phyloP scores from a whole-genome alignment of 2,113 vertebrate species.

The Meleagris gallopavo region DNA sequence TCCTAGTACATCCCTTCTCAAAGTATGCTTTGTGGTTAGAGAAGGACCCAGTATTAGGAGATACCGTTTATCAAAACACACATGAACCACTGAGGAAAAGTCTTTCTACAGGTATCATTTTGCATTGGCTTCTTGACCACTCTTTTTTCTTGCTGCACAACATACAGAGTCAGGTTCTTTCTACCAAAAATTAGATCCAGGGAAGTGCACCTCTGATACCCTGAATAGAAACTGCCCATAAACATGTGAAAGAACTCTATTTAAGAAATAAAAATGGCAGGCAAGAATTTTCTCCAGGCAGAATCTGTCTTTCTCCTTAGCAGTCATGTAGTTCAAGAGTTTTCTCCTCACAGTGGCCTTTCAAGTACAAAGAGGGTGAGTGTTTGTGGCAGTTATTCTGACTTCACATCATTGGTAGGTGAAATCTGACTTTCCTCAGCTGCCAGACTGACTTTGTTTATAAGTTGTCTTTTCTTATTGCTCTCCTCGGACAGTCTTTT shows the following conservation, averaged over 20 bases:
- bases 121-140: background rate
- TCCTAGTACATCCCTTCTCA: background rate
- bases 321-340: background rate
- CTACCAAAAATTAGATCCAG: background rate
- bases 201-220: background rate
- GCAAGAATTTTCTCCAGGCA: background rate
- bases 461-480: background rate
- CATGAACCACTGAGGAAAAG: no score
- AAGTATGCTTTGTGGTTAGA: background rate
- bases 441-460: background rate
- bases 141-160: background rate
- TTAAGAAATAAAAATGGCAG: background rate
- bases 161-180: background rate
- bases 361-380: background rate
- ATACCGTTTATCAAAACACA: background rate
- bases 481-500: background rate
- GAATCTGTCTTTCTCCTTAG: background rate
- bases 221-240: background rate
- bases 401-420: background rate
- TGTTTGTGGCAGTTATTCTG: background rate
- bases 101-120: no score
- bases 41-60: background rate
- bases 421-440: background rate
- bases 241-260: background rate
- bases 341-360: background rate